Evolutionary conservation across 1,140 invertebrate genomes (phyloP).

Genomic region (Zophobas morio): DNA sequence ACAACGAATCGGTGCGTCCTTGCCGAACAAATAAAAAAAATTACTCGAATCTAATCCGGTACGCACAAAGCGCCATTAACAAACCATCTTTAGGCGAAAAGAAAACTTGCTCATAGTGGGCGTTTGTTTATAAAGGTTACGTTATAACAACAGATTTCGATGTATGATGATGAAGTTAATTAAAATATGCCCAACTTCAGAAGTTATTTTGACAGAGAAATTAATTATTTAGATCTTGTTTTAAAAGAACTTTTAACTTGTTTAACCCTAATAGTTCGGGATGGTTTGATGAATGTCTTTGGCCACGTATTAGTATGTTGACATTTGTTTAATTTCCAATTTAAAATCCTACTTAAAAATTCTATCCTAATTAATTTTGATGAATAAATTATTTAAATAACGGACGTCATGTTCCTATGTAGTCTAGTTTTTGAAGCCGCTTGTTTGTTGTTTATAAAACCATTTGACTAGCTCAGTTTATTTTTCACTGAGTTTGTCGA

Average conservation of each 20-base stretch:
- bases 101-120: slow-evolving; percentile 10
- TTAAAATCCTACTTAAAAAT: slow-evolving; percentile 16
- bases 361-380: slow-evolving; percentile 33
- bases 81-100: slow-evolving; percentile 6
- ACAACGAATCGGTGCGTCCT: slow-evolving; percentile 11
- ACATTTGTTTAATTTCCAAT: slow-evolving; percentile 14
- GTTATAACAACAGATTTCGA: background rate
- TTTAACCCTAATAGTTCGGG: slow-evolving; percentile 2
- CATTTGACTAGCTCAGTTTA: background rate
- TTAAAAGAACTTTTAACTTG: slow-evolving; percentile 5
- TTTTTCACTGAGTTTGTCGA: background rate
- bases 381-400: slow-evolving; percentile 27
- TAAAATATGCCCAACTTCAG: slow-evolving; percentile 2
- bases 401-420: background rate
- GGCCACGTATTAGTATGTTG: slow-evolving; percentile 6
- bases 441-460: slow-evolving; percentile 7
- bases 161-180: background rate
- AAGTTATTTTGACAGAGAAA: background rate
- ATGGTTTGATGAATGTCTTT: slow-evolving; percentile 26
- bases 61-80: background rate
- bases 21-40: slow-evolving; percentile 14
- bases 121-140: slow-evolving; percentile 31
- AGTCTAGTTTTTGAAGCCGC: slow-evolving; percentile 26
- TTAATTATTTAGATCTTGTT: slow-evolving; percentile 13
- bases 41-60: background rate